Conservation (phyloP, 2,113 vertebrate species). For the Centropus unirufus region DNA sequence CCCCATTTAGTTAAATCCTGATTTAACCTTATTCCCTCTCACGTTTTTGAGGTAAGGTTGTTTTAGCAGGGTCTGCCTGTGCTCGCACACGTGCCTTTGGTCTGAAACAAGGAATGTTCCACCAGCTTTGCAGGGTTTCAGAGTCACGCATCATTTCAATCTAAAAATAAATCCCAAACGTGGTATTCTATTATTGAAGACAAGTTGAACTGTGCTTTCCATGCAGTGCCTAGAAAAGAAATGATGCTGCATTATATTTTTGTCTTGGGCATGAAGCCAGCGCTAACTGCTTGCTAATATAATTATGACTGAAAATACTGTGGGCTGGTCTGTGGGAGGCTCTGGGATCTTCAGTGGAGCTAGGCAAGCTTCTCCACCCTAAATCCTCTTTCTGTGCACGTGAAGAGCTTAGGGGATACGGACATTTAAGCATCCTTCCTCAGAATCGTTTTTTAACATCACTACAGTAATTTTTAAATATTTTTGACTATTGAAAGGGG, state of each 20-base stretch:
- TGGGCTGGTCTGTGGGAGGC: neutral
- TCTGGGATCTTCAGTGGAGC: neutral
- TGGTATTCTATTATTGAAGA: neutral
- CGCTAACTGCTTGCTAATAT: neutral
- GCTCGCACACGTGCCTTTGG: fast-evolving
- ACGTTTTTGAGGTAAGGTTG: neutral
- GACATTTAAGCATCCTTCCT: neutral
- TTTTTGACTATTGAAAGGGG: neutral
- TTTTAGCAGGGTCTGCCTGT: neutral
- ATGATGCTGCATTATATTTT: slow-evolving; percentile 21
- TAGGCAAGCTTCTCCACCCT: neutral
- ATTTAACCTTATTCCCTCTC: neutral
- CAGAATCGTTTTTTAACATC: neutral
- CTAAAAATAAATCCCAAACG: slow-evolving; percentile 20
- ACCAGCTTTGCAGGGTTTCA: neutral
- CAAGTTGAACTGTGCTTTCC: neutral
- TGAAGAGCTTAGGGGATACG: neutral
- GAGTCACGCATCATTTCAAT: neutral
- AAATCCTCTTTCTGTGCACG: neutral
- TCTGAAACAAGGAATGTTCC: neutral
- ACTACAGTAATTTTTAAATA: neutral
- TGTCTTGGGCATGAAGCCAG: neutral
- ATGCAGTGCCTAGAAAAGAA: neutral
- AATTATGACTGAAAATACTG: neutral
- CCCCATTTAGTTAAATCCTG: neutral